A percentile compares a stretch with the other conserved stretches of the same genome.
phyloP scores from a whole-genome alignment of 1,140 invertebrate genomes.

The Diprion similis region DNA sequence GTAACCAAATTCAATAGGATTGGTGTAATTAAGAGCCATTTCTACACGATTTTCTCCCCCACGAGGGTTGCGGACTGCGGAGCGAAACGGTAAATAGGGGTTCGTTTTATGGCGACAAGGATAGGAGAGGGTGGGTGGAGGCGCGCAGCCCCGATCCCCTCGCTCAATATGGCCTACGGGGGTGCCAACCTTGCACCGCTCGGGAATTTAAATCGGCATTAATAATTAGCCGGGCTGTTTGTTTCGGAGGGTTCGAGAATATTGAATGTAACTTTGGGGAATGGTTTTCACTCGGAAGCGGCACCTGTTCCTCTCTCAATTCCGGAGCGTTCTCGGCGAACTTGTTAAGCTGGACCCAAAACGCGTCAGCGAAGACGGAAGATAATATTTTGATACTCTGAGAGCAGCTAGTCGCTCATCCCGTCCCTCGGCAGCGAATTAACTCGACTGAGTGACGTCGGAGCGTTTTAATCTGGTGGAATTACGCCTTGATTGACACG shows the following conservation, averaged over 20 bases:
- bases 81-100: slow-evolving; percentile 53
- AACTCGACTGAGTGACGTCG: slow-evolving; percentile 1
- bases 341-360: no score
- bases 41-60: slow-evolving; percentile 56
- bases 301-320: no score
- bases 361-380: no score
- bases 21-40: slow-evolving; percentile 64
- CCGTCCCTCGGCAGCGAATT: background rate
- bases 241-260: background rate
- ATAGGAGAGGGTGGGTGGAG: background rate
- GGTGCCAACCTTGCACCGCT: background rate
- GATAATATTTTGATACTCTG: no score
- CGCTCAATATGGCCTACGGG: background rate
- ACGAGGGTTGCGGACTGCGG: slow-evolving; percentile 29
- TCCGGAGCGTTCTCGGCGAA: no score
- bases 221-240: slow-evolving; percentile 5
- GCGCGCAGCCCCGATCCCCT: background rate
- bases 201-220: slow-evolving; percentile 5
- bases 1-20: slow-evolving; percentile 57
- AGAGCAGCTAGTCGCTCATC: background rate
- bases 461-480: background rate
- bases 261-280: no score
- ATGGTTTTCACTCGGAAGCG: no score
- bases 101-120: slow-evolving; percentile 24
- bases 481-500: slow-evolving; percentile 5